Evolutionary conservation across 2,797 vertebrate species (phyloP).

Genomic region (Arvicola amphibius): DNA sequence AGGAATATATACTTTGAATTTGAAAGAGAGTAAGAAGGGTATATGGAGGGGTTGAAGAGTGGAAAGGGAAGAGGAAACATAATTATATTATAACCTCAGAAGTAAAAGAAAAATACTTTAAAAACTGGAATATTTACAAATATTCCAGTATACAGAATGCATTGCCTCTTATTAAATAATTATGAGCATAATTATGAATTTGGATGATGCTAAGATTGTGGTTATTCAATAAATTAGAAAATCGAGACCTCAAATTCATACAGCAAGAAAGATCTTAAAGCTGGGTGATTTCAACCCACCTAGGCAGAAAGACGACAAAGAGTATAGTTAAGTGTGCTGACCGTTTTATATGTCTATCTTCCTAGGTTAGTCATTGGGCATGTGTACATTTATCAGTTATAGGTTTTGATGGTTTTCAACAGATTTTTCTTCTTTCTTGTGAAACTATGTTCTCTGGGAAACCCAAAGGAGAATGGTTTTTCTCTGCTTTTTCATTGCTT

Average conservation of each 20-base stretch:
- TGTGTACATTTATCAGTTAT: background rate
- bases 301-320: slow-evolving; percentile 31
- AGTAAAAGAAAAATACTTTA: background rate
- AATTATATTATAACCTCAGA: background rate
- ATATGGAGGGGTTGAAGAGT: background rate
- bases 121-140: slow-evolving; percentile 42
- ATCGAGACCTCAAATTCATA: background rate
- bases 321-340: background rate
- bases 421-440: slow-evolving; percentile 47
- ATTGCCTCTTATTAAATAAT: slow-evolving; percentile 31
- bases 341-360: slow-evolving; percentile 8
- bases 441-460: background rate
- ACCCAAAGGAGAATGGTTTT: background rate
- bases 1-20: background rate
- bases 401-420: slow-evolving; percentile 16
- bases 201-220: slow-evolving; percentile 44
- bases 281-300: background rate
- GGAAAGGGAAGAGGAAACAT: background rate
- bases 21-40: background rate
- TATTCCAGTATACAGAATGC: slow-evolving; percentile 37
- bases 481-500: slow-evolving; percentile 5
- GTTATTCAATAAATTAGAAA: slow-evolving; percentile 63
- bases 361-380: slow-evolving; percentile 17
- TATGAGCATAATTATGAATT: slow-evolving; percentile 42
- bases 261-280: slow-evolving; percentile 9